Evolutionary conservation across 2,797 vertebrate species (phyloP), one percentile per base, ranked within the genome.

Genomic region (Falco novaeseelandiae): DNA sequence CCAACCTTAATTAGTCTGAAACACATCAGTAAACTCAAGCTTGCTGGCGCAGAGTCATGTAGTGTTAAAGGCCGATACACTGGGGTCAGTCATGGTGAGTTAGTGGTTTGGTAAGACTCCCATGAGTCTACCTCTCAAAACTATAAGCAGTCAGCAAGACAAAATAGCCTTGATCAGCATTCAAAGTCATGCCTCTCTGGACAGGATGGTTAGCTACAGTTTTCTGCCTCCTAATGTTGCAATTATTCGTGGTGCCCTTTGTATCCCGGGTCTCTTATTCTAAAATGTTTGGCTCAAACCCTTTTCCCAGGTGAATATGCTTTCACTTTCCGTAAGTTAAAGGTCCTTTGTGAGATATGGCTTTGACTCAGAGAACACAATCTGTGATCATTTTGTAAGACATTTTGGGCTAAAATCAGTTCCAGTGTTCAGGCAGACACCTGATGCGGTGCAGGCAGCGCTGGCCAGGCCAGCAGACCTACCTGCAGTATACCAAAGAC

Each of bases 1-100:
- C 94, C 86, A 93, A 18, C 69, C 93, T 98, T 98, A 98, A 98
- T 98, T 98, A 98, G 97, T 78, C 96, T 97, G 96, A 98, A 98
- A 98, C 98, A 98, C 97, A 97, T 96, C 98, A 97, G 96, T 97
- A 98, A 97, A 96, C 94, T 88, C 96, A 87, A 97, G 96, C 97
- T 98, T 97, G 94, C 98, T 98, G 98, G 95, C 96, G 85, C 96
- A 90, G 90, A 97, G 70, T 96, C 89, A 91, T 92, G 93, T 66
- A 95, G 93, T 91, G 96, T 98, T 95, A 98, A 98, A 98, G 96
- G 94, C 97, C 46, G 27, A 97, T 97, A 95, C 91, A 94, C 94
- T 92, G 97, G 95, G 97, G 96, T 97, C 97, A 97, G 95, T 97
- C 95, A 98, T 98, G 98, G 98, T 98, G 93, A 97, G 91, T 95